Conservation (phyloP, 2,113 vertebrate species). For the Cepphus grylle region DNA sequence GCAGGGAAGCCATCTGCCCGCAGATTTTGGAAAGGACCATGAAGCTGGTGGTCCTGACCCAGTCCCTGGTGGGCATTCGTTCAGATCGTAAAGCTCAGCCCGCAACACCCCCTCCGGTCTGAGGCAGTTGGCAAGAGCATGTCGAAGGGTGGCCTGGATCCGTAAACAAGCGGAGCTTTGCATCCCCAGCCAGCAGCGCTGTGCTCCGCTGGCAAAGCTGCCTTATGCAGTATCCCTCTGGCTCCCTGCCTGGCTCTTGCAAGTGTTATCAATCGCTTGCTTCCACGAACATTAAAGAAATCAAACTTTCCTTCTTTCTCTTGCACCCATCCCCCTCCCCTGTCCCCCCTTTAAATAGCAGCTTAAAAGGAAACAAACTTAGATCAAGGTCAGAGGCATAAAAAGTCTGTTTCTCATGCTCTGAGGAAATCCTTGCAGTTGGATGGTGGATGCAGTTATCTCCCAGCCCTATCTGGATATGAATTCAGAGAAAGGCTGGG, state of each 20-base stretch:
- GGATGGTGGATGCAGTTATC: not conserved
- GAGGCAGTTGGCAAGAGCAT: constrained; percentile 14
- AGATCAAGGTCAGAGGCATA: constrained; percentile 62
- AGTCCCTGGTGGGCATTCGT: not conserved
- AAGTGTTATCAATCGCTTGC: constrained; percentile 59
- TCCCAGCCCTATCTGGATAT: not conserved
- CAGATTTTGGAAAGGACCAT: not conserved
- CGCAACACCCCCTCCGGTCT: not conserved
- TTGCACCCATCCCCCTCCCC: not conserved
- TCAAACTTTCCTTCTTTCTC: constrained; percentile 25
- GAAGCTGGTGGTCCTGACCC: not conserved
- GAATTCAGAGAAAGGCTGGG: not conserved
- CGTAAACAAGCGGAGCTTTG: constrained; percentile 42
- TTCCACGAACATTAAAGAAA: constrained; percentile 62
- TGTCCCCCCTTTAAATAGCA: constrained; percentile 25
- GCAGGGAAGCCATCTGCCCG: not conserved
- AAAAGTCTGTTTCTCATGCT: constrained; percentile 57
- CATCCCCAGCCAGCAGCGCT: constrained; percentile 40
- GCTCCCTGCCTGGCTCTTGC: constrained; percentile 46
- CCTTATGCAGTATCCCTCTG: constrained; percentile 14
- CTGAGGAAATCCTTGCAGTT: constrained; percentile 48
- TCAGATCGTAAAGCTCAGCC: not conserved
- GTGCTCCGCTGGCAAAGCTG: constrained; percentile 32
- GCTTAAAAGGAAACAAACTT: constrained; percentile 61
- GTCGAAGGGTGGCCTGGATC: constrained; percentile 47